These are phyloP conservation scores for Hypolimnas misippus DNA, from an alignment of 2,888 invertebrate species.

Conservation along the genomic window DNA sequence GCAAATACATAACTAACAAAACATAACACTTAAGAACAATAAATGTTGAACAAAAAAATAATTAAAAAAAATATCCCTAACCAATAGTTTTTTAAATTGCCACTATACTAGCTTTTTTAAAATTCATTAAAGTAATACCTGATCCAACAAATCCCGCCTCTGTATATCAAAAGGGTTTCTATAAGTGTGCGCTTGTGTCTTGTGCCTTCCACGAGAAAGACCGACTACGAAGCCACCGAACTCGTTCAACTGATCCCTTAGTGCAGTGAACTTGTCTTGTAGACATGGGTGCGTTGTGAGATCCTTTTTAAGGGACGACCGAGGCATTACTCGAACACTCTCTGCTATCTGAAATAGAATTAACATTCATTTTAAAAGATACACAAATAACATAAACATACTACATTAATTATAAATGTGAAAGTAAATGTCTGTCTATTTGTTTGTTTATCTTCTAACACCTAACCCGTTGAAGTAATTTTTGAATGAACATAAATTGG, in stretches of 20 bases:
- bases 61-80: no score
- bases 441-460: no score
- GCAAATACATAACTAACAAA: no score
- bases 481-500: no score
- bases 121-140: conserved; percentile 70
- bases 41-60: no score
- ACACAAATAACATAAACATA: no score
- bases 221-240: conserved; percentile 93
- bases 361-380: not conserved
- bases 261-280: conserved; percentile 91
- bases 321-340: conserved; percentile 89
- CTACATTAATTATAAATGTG: no score
- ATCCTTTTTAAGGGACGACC: conserved; percentile 90
- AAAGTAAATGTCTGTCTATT: no score
- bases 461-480: no score
- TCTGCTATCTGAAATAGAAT: conserved; percentile 83
- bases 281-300: conserved; percentile 91
- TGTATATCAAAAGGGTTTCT: conserved; percentile 98
- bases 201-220: conserved; percentile 81
- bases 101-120: not conserved
- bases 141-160: conserved; percentile 93
- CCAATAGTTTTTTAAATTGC: no score
- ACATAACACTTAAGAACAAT: no score
- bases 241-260: conserved; percentile 93
- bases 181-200: conserved; percentile 86